Evolutionary conservation across 2,113 vertebrate species (phyloP).

Genomic region (Camelus bactrianus): DNA sequence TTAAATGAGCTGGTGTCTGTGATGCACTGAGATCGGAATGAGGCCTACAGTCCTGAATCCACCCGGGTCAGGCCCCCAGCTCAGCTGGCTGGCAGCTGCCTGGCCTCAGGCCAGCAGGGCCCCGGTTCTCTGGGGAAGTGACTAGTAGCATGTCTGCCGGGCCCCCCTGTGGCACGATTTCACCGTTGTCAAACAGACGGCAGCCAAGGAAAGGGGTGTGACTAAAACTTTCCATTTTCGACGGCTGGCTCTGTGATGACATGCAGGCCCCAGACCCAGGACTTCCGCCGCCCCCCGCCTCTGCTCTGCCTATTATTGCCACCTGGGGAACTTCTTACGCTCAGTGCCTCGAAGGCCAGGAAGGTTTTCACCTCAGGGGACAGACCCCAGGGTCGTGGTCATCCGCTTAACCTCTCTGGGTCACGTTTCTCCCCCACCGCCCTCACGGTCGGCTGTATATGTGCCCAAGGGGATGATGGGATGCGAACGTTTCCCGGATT

Average conservation of each 20-base stretch:
- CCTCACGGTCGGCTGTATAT: not conserved
- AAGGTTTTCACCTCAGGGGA: not conserved
- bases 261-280: not conserved
- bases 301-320: not conserved
- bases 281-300: not conserved
- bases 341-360: not conserved
- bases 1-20: not conserved
- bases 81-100: not conserved
- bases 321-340: not conserved
- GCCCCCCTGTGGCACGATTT: not conserved
- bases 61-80: not conserved
- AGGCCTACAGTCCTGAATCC: not conserved
- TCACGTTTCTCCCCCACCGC: not conserved
- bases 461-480: not conserved
- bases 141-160: not conserved
- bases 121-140: not conserved
- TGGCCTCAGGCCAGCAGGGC: not conserved
- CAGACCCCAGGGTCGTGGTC: not conserved
- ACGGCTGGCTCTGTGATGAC: slow-evolving; percentile 25
- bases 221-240: slow-evolving; percentile 65
- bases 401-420: not conserved
- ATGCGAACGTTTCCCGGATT: slow-evolving; percentile 38
- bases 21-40: not conserved
- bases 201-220: slow-evolving; percentile 50
- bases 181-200: slow-evolving; percentile 28